Base-by-base conservation (phyloP, 2,888 invertebrate genomes). In the Sesia bembeciformis region DNA sequence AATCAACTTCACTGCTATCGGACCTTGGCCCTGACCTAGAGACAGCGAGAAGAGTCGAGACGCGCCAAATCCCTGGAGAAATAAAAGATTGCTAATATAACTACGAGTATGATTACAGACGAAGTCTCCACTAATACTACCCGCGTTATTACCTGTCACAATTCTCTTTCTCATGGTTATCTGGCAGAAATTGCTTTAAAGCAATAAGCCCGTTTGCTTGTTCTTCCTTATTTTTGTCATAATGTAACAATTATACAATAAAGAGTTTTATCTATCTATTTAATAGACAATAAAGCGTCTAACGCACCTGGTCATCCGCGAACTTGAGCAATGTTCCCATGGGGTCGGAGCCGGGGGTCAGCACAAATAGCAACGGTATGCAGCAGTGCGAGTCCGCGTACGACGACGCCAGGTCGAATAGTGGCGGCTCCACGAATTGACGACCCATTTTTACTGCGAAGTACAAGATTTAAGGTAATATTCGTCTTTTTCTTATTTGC, bases 271-370 rank as follows among this genome's bases (percentile, higher is more conserved):
- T 23, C 23, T 23, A 23, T 23, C 23, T 23, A 23, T 23, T 23
- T 23, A 23, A 23, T 23, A 23, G 23, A 23, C 23, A 23, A 23
- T 23, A 23, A 23, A 23, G 23, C 23, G 23, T 23, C 23, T 23
- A 23, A 23, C 6, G 23, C 66, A 90, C 91, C 87, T 96, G 96
- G 75, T 97, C 97, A 60, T 97, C 97, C 39, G 98, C 97, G 81
- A 97, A 98, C 79, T 97, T 96, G 3, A 97, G 90, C 43, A 98
- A 80, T 0, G 96, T 93, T 39, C 95, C 96, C 70, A 96, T 97
- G 0, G 98, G 98, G 90, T 98, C 98, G 0, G 97, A 95, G 4
- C 98, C 98, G 0, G 98, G 97, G 0, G 97, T 97, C 58, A 98
- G 83, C 40, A 98, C 93, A 72, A 98, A 98, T 66, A 98, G 94